These are phyloP conservation scores for Drosophila parvula DNA, from an alignment of 1,140 invertebrate species.

Conservation along the genomic window DNA sequence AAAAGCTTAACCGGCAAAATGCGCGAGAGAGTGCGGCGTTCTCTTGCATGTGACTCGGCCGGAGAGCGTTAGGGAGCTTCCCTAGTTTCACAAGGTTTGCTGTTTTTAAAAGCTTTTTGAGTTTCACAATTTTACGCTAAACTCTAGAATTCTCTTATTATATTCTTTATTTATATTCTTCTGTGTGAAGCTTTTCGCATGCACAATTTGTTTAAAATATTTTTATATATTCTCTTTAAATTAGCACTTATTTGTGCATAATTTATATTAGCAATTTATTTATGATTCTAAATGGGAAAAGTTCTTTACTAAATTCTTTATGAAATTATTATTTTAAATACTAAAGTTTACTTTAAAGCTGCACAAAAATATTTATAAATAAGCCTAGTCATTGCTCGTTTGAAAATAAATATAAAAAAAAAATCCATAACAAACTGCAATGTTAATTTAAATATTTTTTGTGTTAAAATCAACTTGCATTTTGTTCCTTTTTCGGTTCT, in stretches of 20 bases:
- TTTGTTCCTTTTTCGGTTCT: background rate
- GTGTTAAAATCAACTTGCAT: background rate
- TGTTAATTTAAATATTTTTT: background rate
- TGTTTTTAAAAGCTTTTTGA: background rate
- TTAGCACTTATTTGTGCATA: background rate
- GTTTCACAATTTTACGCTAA: constrained; percentile 14
- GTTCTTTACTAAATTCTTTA: too few species aligned
- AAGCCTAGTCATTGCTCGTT: accelerated
- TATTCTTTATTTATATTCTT: background rate
- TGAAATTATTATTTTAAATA: background rate
- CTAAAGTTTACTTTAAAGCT: background rate
- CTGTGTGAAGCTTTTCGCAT: background rate
- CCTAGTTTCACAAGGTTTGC: constrained; percentile 8
- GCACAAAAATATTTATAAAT: background rate
- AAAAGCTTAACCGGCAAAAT: constrained; percentile 11
- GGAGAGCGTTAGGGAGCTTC: background rate
- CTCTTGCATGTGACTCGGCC: constrained; percentile 4
- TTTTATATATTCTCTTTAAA: background rate
- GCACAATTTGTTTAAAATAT: background rate
- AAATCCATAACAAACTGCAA: background rate
- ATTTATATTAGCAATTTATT: background rate
- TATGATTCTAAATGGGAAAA: background rate
- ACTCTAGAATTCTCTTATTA: constrained; percentile 7
- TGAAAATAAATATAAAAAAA: background rate
- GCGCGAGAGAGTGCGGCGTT: constrained; percentile 1